These are phyloP conservation scores for Halichondria panicea DNA, from an alignment of 37 sponge, comb jelly and placozoan genomes.

Conservation along the genomic window DNA sequence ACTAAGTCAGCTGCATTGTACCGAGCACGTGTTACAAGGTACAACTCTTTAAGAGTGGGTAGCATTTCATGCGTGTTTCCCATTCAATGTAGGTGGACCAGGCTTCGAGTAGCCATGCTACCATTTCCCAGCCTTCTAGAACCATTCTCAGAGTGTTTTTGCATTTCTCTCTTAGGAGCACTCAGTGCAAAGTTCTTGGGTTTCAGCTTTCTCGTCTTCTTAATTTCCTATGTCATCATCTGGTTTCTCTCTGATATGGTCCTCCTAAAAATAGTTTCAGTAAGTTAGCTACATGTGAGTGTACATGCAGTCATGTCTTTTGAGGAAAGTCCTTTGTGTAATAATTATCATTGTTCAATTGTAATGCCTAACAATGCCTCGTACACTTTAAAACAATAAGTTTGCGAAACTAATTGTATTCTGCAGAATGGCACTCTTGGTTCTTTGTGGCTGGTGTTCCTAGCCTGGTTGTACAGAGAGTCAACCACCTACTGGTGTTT, in stretches of 20 bases:
- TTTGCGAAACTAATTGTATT: too few relatives aligned
- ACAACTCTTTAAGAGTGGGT: background rate
- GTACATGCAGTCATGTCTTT: too few relatives aligned
- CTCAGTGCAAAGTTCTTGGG: conserved; percentile 13
- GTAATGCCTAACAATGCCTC: too few relatives aligned
- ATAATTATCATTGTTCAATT: too few relatives aligned
- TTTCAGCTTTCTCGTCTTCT: conserved; percentile 3
- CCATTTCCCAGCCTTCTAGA: conserved; percentile 74
- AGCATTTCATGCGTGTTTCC: background rate
- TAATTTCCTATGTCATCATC: conserved; percentile 6
- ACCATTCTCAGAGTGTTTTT: conserved; percentile 79
- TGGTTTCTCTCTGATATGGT: conserved; percentile 39
- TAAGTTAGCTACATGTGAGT: background rate
- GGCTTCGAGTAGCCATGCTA: conserved; percentile 76
- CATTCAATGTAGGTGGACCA: conserved; percentile 56
- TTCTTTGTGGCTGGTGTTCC: conserved; percentile 33
- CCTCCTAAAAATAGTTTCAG: conserved; percentile 20
- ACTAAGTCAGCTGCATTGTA: conserved; percentile 31
- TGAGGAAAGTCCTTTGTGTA: too few relatives aligned
- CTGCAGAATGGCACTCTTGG: conserved; percentile 61
- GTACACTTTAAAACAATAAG: too few relatives aligned
- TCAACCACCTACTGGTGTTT: conserved; percentile 60
- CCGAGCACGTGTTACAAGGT: conserved; percentile 49
- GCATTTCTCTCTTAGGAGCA: conserved; percentile 47
- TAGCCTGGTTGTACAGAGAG: conserved; percentile 75